A percentile compares a stretch with the other conserved stretches of the same genome.
Evolutionary conservation across 2,113 vertebrate species (phyloP).

Genomic region (Clarias magur): DNA sequence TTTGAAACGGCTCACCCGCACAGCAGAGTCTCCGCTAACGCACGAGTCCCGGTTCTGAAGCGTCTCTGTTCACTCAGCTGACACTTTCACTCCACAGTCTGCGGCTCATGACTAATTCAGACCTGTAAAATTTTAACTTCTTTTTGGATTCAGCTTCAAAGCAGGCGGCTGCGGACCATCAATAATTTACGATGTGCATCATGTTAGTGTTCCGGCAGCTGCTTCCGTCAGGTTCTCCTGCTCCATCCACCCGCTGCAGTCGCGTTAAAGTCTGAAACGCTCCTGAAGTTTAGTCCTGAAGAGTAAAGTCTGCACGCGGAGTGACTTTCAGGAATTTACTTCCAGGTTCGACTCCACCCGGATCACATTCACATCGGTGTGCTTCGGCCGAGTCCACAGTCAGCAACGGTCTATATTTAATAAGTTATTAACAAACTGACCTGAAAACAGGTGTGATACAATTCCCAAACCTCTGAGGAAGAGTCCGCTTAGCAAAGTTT

Average conservation of each 20-base stretch:
- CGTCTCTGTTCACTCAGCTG: not conserved
- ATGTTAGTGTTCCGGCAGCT: constrained; percentile 68
- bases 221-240: constrained; percentile 55
- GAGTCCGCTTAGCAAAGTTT: not conserved
- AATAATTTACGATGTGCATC: constrained; percentile 71
- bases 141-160: constrained; percentile 60
- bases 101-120: not conserved
- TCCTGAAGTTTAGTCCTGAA: not conserved
- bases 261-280: not conserved
- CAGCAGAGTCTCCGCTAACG: not conserved
- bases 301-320: not conserved
- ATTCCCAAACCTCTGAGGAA: not conserved
- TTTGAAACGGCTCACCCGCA: not conserved
- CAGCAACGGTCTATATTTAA: not conserved
- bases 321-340: not conserved
- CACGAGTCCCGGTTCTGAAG: not conserved
- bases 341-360: not conserved
- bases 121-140: constrained; percentile 1
- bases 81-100: not conserved
- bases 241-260: not conserved
- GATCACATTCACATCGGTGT: not conserved
- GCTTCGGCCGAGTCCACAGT: not conserved
- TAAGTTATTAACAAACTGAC: not conserved
- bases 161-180: constrained; percentile 71
- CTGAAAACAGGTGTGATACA: not conserved